Evolutionary conservation across 2,888 invertebrate genomes (phyloP), one percentile per base, ranked within the genome.

Genomic region (Drosophila yooni): DNA sequence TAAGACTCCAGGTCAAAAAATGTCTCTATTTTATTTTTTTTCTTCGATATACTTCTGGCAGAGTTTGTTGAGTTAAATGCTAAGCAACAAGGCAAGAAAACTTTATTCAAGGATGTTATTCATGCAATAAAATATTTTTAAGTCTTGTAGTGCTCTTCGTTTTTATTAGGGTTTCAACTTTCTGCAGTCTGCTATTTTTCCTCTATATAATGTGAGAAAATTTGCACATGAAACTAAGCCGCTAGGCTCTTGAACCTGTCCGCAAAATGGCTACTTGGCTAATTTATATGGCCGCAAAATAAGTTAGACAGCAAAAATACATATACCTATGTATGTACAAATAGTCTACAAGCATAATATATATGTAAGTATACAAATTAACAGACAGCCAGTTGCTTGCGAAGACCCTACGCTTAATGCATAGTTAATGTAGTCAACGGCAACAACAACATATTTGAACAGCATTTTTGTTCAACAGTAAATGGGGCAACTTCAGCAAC

Each of bases 351-450:
- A 7, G n/a, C 29, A 29, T 33, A 18, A 33, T 36, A 27, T 34
- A 40, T 56, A 40, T 61, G 59, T 69, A 65, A 65, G 76, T 72
- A 76, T 77, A 65, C 65, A 77, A 79, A 80, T 73, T 64, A 76
- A 73, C 50, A 62, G 53, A 13, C 61, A 46, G 61, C 31, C 58
- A 70, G 63, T 79, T 70, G 62, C 60, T 40, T 72, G 53, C 34
- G 67, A 78, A 76, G 73, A 73, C 82, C 71, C 71, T 68, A 57
- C 68, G 80, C 78, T 57, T 78, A 86, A 87, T 87, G 89, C 89
- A 89, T 86, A 87, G 82, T 84, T 89, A 89, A 86, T 89, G 73
- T 76, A 66, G 73, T 68, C 63, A 52, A 50, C 71, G 59, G 76
- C 65, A 76, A 57, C 54, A 61, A 51, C 48, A 67, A 52, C 48